Conservation (phyloP, 2,888 invertebrate genomes). For the Seira ritae region DNA sequence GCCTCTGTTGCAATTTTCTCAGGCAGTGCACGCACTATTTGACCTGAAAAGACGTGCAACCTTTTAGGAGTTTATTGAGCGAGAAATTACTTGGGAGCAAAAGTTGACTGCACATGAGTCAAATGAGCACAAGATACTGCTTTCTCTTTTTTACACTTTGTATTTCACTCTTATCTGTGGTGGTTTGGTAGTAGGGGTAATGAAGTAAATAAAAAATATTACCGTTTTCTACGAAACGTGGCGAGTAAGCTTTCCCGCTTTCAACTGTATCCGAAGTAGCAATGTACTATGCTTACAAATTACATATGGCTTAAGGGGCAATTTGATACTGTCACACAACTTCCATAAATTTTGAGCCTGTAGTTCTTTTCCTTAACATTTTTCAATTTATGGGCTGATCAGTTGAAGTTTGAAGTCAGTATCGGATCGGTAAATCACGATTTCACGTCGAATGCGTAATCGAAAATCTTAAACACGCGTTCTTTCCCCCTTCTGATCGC, state of each 20-base stretch:
- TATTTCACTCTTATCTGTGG: neutral
- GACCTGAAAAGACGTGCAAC: constrained; percentile 43
- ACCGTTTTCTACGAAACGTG: neutral
- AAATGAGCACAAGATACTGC: constrained; percentile 18
- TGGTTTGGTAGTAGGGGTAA: neutral
- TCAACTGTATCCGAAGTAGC: neutral
- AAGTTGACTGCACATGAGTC: constrained; percentile 18
- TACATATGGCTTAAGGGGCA: neutral
- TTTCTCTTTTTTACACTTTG: constrained; percentile 19
- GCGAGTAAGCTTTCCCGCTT: neutral
- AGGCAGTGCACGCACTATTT: constrained; percentile 15
- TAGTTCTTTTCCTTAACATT: too few species aligned
- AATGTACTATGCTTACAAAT: too few species aligned
- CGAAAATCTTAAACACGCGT: too few species aligned
- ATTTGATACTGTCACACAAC: too few species aligned
- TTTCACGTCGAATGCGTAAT: too few species aligned
- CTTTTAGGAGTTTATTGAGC: constrained; percentile 59
- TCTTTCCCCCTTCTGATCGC: too few species aligned
- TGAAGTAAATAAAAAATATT: neutral
- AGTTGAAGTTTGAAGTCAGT: too few species aligned
- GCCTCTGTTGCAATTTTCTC: too few species aligned
- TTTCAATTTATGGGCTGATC: too few species aligned
- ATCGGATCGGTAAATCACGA: too few species aligned
- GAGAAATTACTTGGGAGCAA: constrained; percentile 46
- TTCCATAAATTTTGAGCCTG: too few species aligned